Conservation (phyloP, 2,888 invertebrate genomes). For the Drosophila setosimentum region DNA sequence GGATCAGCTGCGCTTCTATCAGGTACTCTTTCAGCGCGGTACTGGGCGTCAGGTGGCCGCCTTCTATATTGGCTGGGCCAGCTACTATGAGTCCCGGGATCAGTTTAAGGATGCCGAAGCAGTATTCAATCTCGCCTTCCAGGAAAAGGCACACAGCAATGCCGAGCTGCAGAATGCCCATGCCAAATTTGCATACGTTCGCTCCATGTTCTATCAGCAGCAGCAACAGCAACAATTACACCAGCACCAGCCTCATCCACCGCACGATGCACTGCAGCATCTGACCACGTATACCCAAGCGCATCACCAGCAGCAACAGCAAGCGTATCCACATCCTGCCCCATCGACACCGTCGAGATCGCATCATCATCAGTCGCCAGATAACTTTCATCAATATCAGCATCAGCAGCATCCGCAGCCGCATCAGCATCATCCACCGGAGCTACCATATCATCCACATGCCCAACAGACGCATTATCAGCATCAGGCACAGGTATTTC, state of each 20-base stretch:
- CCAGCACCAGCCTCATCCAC: slow-evolving; percentile 37
- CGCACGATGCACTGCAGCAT: slow-evolving; percentile 66
- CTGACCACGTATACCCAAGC: slow-evolving; percentile 57
- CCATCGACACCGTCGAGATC: slow-evolving; percentile 22
- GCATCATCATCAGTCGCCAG: slow-evolving; percentile 40
- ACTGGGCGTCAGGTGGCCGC: slow-evolving; percentile 93
- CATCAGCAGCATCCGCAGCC: slow-evolving; percentile 52
- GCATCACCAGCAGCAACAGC: slow-evolving; percentile 57
- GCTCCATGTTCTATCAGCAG: slow-evolving; percentile 78
- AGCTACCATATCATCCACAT: slow-evolving; percentile 39
- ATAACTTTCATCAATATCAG: slow-evolving; percentile 62
- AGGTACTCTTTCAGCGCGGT: slow-evolving; percentile 91
- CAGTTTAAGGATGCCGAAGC: slow-evolving; percentile 94
- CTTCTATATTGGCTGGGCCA: slow-evolving; percentile 96
- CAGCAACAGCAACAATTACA: slow-evolving; percentile 59
- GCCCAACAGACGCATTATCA: slow-evolving; percentile 47
- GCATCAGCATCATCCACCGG: slow-evolving; percentile 51
- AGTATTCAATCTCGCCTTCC: slow-evolving; percentile 92
- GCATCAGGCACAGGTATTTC: slow-evolving; percentile 49
- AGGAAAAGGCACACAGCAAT: slow-evolving; percentile 91
- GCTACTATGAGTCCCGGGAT: slow-evolving; percentile 92
- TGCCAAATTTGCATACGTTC: slow-evolving; percentile 90
- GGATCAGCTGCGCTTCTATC: slow-evolving; percentile 92
- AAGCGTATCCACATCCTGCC: slow-evolving; percentile 23
- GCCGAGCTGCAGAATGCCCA: slow-evolving; percentile 91